Conservation (phyloP, 1,140 invertebrate genomes). For the Drosophila nigromelanica region DNA sequence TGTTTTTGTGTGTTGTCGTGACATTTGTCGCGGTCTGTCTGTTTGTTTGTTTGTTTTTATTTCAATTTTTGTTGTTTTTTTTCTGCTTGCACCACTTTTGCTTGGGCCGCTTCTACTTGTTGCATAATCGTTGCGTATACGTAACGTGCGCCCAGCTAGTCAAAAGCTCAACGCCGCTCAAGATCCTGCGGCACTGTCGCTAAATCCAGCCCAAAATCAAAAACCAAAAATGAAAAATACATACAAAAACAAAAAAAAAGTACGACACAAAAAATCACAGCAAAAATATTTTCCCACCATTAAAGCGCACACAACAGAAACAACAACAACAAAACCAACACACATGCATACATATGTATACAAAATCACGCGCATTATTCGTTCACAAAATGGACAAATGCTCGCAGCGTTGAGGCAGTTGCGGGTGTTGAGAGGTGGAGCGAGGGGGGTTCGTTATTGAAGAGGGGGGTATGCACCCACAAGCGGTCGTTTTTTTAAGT, state of each 20-base stretch:
- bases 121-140: conserved; percentile 51
- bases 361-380: conserved; percentile 69
- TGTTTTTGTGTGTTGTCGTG: conserved; percentile 18
- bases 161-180: conserved; percentile 4
- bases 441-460: not conserved
- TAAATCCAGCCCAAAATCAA: conserved; percentile 24
- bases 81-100: conserved; percentile 20
- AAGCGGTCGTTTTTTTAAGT: conserved; percentile 13
- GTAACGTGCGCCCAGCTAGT: conserved; percentile 22
- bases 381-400: conserved; percentile 59
- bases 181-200: conserved; percentile 35
- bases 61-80: conserved; percentile 27
- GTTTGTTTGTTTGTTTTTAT: conserved; percentile 32
- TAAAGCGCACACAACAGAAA: conserved; percentile 62
- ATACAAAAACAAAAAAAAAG: conserved; percentile 2
- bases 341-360: conserved; percentile 55
- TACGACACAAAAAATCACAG: conserved; percentile 21
- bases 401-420: conserved; percentile 13
- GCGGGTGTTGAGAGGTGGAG: not conserved
- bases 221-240: conserved; percentile 21
- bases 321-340: conserved; percentile 24
- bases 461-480: conserved; percentile 26
- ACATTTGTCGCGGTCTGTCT: conserved; percentile 55
- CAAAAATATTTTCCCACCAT: conserved; percentile 80
- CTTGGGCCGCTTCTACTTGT: conserved; percentile 18